Conservation (phyloP, 2,113 vertebrate species). For the Naja naja region DNA sequence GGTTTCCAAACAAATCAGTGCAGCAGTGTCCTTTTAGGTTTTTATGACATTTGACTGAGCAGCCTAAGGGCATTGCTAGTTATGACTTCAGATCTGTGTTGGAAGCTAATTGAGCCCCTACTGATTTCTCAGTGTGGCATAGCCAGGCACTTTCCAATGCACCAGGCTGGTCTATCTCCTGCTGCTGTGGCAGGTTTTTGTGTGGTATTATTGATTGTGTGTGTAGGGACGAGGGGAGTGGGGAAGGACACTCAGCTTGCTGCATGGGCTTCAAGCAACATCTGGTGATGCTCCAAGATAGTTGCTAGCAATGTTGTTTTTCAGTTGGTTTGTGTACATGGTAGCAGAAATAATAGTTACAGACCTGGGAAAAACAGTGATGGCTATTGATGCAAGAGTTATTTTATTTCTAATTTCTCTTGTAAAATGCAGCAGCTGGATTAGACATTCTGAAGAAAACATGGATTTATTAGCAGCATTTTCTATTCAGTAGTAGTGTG, state of each 20-base stretch:
- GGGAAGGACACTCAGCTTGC: not conserved
- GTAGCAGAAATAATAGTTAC: not conserved
- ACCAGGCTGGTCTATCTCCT: not conserved
- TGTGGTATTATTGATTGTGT: not conserved
- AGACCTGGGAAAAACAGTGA: not conserved
- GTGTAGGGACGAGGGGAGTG: not conserved
- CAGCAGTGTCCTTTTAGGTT: constrained; percentile 35
- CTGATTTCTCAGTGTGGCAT: not conserved
- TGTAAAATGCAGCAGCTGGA: not conserved
- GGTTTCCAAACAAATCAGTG: constrained; percentile 41
- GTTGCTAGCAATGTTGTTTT: constrained; percentile 44
- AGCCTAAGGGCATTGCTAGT: constrained; percentile 7
- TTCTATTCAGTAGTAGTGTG: rapidly evolving
- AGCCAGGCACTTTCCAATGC: not conserved
- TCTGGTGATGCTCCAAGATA: constrained; percentile 24
- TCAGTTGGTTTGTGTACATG: constrained; percentile 38
- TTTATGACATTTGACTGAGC: constrained; percentile 36
- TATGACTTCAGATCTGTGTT: not conserved
- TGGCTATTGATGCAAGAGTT: not conserved
- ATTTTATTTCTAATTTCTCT: not conserved
- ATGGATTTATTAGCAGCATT: not conserved
- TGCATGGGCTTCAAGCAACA: not conserved
- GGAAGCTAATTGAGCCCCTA: not conserved
- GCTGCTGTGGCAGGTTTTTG: not conserved
- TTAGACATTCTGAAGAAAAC: not conserved